Evolutionary conservation across 2,113 vertebrate genomes (phyloP).

Genomic region (Grus americana): DNA sequence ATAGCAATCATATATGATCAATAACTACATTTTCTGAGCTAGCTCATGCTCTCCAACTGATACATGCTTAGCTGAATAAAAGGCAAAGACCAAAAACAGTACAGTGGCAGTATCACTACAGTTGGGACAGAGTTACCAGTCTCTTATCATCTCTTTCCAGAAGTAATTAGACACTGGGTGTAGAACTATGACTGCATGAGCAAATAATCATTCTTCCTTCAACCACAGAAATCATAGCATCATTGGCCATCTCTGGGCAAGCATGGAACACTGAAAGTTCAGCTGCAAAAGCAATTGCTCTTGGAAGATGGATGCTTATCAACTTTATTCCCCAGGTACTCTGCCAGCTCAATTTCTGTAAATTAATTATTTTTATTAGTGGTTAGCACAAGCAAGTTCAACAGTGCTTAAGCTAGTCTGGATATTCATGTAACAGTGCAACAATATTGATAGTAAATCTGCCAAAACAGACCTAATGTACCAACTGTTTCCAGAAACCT

Average conservation of each 20-base stretch:
- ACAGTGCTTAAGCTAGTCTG: not conserved
- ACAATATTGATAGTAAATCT: not conserved
- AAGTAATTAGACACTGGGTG: not conserved
- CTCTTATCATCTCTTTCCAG: not conserved
- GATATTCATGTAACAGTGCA: not conserved
- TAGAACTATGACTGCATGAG: not conserved
- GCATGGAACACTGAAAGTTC: not conserved
- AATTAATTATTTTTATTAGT: not conserved
- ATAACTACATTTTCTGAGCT: not conserved
- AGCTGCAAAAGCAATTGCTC: not conserved
- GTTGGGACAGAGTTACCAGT: not conserved
- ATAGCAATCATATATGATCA: not conserved
- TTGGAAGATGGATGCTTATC: not conserved
- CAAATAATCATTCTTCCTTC: not conserved
- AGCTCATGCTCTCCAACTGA: not conserved
- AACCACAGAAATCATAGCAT: not conserved
- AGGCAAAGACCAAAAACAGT: not conserved
- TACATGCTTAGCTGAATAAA: not conserved
- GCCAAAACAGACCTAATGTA: not conserved
- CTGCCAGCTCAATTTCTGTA: not conserved
- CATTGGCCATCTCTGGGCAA: not conserved
- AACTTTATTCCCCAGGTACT: not conserved
- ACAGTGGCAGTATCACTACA: not conserved
- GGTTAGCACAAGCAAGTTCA: not conserved
- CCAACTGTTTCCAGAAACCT: not conserved